A percentile compares a stretch with the other conserved stretches of the same genome.
Conservation (phyloP, 2,888 invertebrate species). For the Automeris io region DNA sequence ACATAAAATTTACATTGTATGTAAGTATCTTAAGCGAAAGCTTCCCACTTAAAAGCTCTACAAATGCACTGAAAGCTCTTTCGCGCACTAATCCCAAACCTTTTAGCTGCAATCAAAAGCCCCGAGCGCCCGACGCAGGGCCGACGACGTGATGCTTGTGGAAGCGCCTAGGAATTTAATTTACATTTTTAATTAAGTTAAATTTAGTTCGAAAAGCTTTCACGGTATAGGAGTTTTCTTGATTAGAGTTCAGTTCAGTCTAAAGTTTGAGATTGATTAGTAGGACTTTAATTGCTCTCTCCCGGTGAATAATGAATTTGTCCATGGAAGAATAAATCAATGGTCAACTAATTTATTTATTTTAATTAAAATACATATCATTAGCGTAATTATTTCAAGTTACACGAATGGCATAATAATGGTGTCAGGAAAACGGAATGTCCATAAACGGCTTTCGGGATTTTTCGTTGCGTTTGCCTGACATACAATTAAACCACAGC, state of each 20-base stretch:
- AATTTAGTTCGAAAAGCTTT: slow-evolving; percentile 77
- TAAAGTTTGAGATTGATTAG: slow-evolving; percentile 77
- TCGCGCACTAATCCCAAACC: slow-evolving; percentile 77
- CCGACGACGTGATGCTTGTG: slow-evolving; percentile 67
- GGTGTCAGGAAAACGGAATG: slow-evolving; percentile 18
- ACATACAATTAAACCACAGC: slow-evolving; percentile 56
- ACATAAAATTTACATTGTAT: slow-evolving; percentile 76
- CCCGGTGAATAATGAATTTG: slow-evolving; percentile 75
- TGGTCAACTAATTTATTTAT: slow-evolving; percentile 38
- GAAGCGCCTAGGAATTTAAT: slow-evolving; percentile 77
- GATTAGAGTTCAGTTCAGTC: slow-evolving; percentile 75
- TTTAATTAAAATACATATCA: neutral
- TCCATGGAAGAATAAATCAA: slow-evolving; percentile 61
- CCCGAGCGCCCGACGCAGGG: slow-evolving; percentile 52
- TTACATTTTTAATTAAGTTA: slow-evolving; percentile 78
- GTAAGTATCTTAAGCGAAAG: slow-evolving; percentile 77
- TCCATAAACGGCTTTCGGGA: slow-evolving; percentile 35
- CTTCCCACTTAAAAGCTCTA: slow-evolving; percentile 78
- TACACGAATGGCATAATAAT: neutral
- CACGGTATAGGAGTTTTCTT: slow-evolving; percentile 76
- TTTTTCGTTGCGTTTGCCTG: slow-evolving; percentile 32
- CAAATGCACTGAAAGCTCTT: slow-evolving; percentile 78
- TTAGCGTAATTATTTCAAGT: neutral
- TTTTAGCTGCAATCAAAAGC: slow-evolving; percentile 79
- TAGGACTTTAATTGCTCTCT: slow-evolving; percentile 74